Percentiles rank a stretch among this genome's conserved stretches.
These are phyloP conservation scores for Paracentrotus lividus DNA, from an alignment of 53 echinoderm and acorn worm species.

Conservation along the genomic window DNA sequence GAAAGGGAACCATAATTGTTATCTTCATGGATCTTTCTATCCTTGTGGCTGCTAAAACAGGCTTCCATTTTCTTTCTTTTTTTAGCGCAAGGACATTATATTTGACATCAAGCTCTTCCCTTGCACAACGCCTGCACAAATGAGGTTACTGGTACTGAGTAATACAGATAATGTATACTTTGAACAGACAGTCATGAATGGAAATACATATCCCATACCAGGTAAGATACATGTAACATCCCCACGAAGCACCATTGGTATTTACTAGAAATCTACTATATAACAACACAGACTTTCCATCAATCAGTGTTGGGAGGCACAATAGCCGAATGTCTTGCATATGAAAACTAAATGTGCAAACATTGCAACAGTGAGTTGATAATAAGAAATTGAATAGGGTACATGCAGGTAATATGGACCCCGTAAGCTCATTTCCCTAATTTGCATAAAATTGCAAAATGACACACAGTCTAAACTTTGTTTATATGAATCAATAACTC, in stretches of 20 bases:
- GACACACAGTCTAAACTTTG: too few relatives aligned
- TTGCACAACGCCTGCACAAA: conserved; percentile 64
- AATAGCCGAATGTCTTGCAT: not conserved
- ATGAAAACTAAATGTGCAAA: not conserved
- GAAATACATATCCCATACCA: conserved; percentile 67
- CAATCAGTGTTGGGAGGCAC: not conserved
- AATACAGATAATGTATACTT: conserved; percentile 68
- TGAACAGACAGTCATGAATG: conserved; percentile 69
- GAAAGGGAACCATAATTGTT: too few relatives aligned
- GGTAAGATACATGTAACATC: not conserved
- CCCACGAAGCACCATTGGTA: too few relatives aligned
- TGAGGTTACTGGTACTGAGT: conserved; percentile 59
- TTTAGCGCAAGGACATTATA: conserved; percentile 61
- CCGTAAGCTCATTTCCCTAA: too few relatives aligned
- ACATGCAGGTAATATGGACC: too few relatives aligned
- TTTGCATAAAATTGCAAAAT: too few relatives aligned
- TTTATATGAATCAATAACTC: too few relatives aligned
- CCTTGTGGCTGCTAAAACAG: too few relatives aligned
- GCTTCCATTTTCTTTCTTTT: not conserved
- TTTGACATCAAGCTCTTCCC: conserved; percentile 67
- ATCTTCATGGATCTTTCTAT: too few relatives aligned
- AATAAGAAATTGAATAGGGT: too few relatives aligned
- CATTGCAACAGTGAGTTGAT: too few relatives aligned
- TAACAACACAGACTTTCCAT: not conserved
- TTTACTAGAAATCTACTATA: not conserved